Conservation (phyloP, 2,888 invertebrate genomes). For the Dynastes maya region DNA sequence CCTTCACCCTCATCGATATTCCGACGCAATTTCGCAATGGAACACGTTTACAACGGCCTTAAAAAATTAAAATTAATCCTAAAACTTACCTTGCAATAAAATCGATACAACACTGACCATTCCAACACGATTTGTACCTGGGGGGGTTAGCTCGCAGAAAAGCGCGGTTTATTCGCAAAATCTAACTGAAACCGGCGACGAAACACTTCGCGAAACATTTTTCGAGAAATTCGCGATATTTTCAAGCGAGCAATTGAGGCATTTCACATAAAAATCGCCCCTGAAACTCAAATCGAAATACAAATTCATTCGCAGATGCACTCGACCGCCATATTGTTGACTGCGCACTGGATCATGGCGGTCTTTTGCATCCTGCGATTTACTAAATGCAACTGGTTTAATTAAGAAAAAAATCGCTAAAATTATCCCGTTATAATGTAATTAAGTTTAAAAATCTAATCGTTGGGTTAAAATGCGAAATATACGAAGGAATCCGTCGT, state of each 20-base stretch:
- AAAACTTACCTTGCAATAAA: constrained; percentile 37
- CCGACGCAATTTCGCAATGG: background rate
- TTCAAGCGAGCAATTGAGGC: background rate
- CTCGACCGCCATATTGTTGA: constrained; percentile 31
- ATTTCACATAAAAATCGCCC: background rate
- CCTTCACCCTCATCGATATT: no score
- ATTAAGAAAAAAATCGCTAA: no score
- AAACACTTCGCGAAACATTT: background rate
- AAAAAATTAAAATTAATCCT: background rate
- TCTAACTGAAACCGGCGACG: constrained; percentile 38
- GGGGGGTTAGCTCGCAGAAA: background rate
- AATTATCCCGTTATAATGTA: no score
- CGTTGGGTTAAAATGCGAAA: no score
- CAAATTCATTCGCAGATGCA: constrained; percentile 2
- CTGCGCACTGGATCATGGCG: constrained; percentile 32
- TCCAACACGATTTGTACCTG: constrained; percentile 5
- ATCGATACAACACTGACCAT: constrained; percentile 47
- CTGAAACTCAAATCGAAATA: constrained; percentile 20
- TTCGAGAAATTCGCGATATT: background rate
- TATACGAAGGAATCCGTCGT: no score
- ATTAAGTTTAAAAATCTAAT: no score
- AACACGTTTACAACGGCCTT: no score
- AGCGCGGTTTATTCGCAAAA: constrained; percentile 16
- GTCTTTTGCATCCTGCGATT: background rate
- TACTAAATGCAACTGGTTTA: no score